Evolutionary conservation across 2,888 invertebrate species (phyloP).

Genomic region (Colostygia pectinataria): DNA sequence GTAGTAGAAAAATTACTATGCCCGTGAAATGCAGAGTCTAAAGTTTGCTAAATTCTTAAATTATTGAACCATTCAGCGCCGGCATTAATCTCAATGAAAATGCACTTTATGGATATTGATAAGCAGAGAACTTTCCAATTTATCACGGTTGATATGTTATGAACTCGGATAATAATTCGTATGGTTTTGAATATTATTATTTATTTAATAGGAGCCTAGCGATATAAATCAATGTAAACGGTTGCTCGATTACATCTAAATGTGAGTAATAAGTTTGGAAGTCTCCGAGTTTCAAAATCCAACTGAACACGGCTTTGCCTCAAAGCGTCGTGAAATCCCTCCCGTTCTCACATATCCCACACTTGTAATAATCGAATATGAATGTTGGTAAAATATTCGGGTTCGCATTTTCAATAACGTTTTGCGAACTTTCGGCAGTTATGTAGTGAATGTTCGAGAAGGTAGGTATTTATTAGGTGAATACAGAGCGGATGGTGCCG

Average conservation of each 20-base stretch:
- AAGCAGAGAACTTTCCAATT: constrained; percentile 34
- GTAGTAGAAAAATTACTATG: constrained; percentile 22
- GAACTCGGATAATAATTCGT: constrained; percentile 2
- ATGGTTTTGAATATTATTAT: constrained; percentile 1
- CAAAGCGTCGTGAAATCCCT: constrained; percentile 29
- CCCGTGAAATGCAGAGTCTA: constrained; percentile 17
- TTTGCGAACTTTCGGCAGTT: constrained; percentile 61
- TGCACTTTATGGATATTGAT: constrained; percentile 39
- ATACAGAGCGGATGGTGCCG: constrained; percentile 65
- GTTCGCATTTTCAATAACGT: constrained; percentile 64
- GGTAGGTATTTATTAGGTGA: constrained; percentile 75
- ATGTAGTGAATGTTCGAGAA: constrained; percentile 58
- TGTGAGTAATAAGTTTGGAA: constrained; percentile 3
- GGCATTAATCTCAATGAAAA: constrained; percentile 37
- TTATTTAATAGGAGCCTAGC: background rate
- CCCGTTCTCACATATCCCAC: constrained; percentile 26
- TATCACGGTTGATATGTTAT: constrained; percentile 26
- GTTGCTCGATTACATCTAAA: background rate
- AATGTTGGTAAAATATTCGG: constrained; percentile 56
- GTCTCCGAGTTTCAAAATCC: constrained; percentile 6
- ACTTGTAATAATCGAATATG: constrained; percentile 39
- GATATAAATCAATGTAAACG: background rate
- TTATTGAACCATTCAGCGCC: constrained; percentile 34
- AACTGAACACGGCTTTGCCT: constrained; percentile 17
- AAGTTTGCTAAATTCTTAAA: constrained; percentile 31